Conservation (phyloP, 2,113 vertebrate species). For the Tor tambroides region DNA sequence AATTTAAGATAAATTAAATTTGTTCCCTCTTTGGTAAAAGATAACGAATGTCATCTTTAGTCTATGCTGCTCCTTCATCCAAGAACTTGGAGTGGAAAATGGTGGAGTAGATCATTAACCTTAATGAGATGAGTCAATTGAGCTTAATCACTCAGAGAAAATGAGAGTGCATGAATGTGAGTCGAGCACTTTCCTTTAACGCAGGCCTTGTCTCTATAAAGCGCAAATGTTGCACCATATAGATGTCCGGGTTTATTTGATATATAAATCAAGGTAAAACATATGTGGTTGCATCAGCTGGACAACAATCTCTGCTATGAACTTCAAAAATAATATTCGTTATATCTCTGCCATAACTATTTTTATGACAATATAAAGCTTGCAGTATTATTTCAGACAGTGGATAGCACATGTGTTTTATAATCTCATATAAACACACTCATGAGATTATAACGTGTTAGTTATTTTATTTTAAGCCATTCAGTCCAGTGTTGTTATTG, state of each 20-base stretch:
- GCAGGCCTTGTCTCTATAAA: not conserved
- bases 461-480: not conserved
- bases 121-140: slow-evolving; percentile 48
- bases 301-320: slow-evolving; percentile 5
- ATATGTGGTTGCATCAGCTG: not conserved
- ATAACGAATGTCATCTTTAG: slow-evolving; percentile 8
- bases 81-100: slow-evolving; percentile 28
- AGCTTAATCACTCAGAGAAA: slow-evolving; percentile 39
- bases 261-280: slow-evolving; percentile 29
- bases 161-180: slow-evolving; percentile 10
- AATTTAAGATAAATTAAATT: slow-evolving; percentile 13
- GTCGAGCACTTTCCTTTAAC: slow-evolving; percentile 10
- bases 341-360: not conserved
- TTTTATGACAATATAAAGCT: slow-evolving; percentile 16
- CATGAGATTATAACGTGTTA: not conserved
- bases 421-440: not conserved
- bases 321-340: slow-evolving; percentile 18
- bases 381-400: not conserved
- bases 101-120: slow-evolving; percentile 47
- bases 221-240: not conserved
- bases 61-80: slow-evolving; percentile 25
- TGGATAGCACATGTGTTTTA: not conserved
- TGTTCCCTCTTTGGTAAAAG: not conserved
- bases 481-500: not conserved
- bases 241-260: slow-evolving; percentile 14